Base-by-base conservation (phyloP, 2,888 invertebrate genomes). In the Syrista parreyssii region DNA sequence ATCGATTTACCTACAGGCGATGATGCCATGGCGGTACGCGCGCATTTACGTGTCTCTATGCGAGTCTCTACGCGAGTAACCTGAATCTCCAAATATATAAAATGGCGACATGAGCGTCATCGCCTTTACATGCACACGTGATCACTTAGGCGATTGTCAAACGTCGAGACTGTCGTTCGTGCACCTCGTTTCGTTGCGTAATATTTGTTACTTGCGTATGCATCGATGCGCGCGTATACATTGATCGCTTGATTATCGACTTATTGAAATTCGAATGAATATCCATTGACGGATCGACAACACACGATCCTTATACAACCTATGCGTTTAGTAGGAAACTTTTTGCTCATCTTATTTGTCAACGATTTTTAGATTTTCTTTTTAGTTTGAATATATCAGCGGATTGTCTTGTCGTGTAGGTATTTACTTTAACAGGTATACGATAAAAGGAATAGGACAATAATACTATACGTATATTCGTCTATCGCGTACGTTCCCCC, bases 301-400 rank as follows among this genome's bases (percentile, higher is more conserved):
- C 40, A n/a, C 75, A 71, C 78, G 78, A 35, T 73, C 34, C 79
- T 15, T 80, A 79, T 77, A 76, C 73, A 73, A 68, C 68, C 79
- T 85, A 84, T 81, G 79, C 86, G 82, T 83, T 86, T 85, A 83
- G 85, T 89, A 88, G 87, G 88, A 89, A 89, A 89, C 85, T 81
- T 83, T 84, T 85, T 82, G 77, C 84, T 85, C 79, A 80, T 82
- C 79, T 84, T 85, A 88, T 86, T 86, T 86, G 85, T 85, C 87
- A 87, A 78, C 80, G 79, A 82, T 79, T 82, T 40, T 69, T 68
- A 74, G 77, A 83, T 80, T 74, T 68, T 75, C 15, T 15, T 40
- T 40, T 34, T 36, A 33, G 73, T 69, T 69, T 69, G 76, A 79
- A 76, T 81, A 40, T 40, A 80, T 82, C 83, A 85, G 84, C 85